Conservation (phyloP, 2,797 vertebrate species). For the Ctenopoma kingsleyae region DNA sequence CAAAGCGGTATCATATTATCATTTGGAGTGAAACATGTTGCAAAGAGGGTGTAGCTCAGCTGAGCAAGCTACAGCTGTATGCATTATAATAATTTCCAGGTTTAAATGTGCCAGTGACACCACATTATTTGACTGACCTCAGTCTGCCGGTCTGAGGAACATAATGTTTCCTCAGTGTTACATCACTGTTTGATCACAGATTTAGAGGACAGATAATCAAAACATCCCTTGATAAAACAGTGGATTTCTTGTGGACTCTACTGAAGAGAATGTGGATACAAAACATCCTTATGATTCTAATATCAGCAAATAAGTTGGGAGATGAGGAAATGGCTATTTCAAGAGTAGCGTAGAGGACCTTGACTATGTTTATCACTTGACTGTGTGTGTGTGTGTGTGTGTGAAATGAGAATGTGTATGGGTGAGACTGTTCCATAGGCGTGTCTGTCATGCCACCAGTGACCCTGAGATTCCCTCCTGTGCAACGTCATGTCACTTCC, state of each 20-base stretch:
- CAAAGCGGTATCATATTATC: slow-evolving; percentile 21
- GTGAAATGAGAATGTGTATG: slow-evolving; percentile 54
- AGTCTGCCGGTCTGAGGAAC: neutral
- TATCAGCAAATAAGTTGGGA: slow-evolving; percentile 57
- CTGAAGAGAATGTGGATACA: slow-evolving; percentile 31
- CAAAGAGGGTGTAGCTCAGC: slow-evolving; percentile 16
- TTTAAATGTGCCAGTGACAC: slow-evolving; percentile 9
- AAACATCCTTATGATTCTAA: slow-evolving; percentile 69
- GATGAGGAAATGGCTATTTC: slow-evolving; percentile 72
- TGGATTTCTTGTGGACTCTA: slow-evolving; percentile 30
- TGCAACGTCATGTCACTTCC: slow-evolving; percentile 89
- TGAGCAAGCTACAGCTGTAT: neutral
- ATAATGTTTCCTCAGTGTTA: slow-evolving; percentile 25
- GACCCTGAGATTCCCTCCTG: slow-evolving; percentile 81
- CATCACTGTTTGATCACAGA: slow-evolving; percentile 28
- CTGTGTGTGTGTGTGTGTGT: slow-evolving; percentile 45
- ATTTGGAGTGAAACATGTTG: slow-evolving; percentile 30
- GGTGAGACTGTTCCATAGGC: slow-evolving; percentile 77
- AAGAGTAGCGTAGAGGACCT: slow-evolving; percentile 50
- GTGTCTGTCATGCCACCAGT: slow-evolving; percentile 83
- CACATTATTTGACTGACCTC: slow-evolving; percentile 4
- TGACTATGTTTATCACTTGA: slow-evolving; percentile 51
- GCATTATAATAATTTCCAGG: slow-evolving; percentile 8
- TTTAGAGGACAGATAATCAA: slow-evolving; percentile 30
- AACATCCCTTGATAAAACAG: slow-evolving; percentile 44